phyloP scores from a whole-genome alignment of 2,797 vertebrate genomes.

The Xenentodon cancila region DNA sequence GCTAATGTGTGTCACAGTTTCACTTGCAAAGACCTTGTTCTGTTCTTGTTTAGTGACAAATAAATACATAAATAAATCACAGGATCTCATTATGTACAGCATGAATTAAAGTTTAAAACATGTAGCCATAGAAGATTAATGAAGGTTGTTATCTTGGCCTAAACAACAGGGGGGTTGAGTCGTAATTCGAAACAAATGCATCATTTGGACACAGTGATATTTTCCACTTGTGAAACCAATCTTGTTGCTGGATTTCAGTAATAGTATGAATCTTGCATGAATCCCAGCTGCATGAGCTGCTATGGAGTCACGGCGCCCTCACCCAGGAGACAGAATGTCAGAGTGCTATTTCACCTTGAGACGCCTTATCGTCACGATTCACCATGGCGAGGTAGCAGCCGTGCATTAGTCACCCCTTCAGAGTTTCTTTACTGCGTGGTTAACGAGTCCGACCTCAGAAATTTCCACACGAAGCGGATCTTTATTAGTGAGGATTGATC shows the following conservation, averaged over 20 bases:
- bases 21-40: not conserved
- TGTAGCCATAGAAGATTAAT: not conserved
- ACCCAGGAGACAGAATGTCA: conserved; percentile 21
- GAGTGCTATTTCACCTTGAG: conserved; percentile 35
- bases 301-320: not conserved
- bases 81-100: not conserved
- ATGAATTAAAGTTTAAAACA: not conserved
- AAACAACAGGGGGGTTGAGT: not conserved
- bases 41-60: conserved; percentile 1
- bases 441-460: conserved; percentile 45
- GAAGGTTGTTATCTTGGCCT: not conserved
- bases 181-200: not conserved
- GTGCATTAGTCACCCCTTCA: conserved; percentile 45
- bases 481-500: conserved; percentile 45
- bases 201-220: not conserved
- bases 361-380: conserved; percentile 27
- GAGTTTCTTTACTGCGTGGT: conserved; percentile 37
- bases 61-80: not conserved
- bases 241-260: not conserved
- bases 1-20: not conserved
- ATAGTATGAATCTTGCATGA: too few relatives aligned
- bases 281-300: conserved; percentile 19
- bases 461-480: conserved; percentile 53
- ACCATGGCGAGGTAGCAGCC: conserved; percentile 21
- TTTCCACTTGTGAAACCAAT: not conserved